Evolutionary conservation across 2,888 invertebrate genomes (phyloP), one percentile per base, ranked within the genome.

Genomic region (Sepioteuthis lessoniana): DNA sequence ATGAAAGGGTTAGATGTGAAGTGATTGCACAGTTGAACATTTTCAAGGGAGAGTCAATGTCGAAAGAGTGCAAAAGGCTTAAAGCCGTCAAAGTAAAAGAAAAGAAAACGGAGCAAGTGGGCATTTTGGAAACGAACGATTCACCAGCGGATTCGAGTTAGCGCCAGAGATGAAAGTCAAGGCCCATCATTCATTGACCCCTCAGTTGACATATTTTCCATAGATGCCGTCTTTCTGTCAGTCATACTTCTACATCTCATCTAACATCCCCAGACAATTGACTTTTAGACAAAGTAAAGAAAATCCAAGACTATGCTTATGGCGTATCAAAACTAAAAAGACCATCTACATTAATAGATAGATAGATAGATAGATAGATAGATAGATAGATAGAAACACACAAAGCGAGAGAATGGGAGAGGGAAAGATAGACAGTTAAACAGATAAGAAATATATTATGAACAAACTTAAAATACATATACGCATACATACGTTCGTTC

Each of bases 151-250:
- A 76, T 76, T 76, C n/a, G n/a, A n/a, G 76, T 76, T 76, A n/a
- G 76, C 76, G 76, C 35, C 76, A 76, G 16, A 76, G 76, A 76
- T 76, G 76, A 76, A 76, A 76, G 76, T 35, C 35, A n/a, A n/a
- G 19, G 35, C 19, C 13, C 76, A n/a, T 35, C 76, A 76, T 76
- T 76, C 76, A n/a, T 76, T 76, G 76, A 76, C 16, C n/a, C 76
- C n/a, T n/a, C 76, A 76, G 76, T 76, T 76, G 76, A 76, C 76
- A 76, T 35, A 76, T 76, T 76, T 76, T 76, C n/a, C 76, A 76
- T 2, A 76, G 13, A n/a, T n/a, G 35, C 76, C n/a, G 76, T 76
- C n/a, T n/a, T 35, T n/a, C n/a, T 76, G 76, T 76, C 76, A 35
- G 76, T 76, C n/a, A 76, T 35, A n/a, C 76, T 4, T 13, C 76